Conservation (phyloP, 2,888 invertebrate species). For the Cyclophora punctaria region DNA sequence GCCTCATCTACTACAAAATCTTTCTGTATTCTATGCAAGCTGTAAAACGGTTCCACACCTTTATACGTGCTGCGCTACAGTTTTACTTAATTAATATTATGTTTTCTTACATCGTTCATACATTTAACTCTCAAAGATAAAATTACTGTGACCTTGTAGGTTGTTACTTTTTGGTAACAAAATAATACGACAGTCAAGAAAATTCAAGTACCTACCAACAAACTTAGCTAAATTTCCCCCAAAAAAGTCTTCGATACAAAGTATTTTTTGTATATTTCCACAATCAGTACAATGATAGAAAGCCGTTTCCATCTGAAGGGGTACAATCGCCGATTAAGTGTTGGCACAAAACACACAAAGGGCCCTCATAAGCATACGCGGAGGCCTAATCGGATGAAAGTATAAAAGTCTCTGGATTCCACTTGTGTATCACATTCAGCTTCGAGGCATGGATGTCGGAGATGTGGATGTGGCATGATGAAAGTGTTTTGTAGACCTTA, state of each 20-base stretch:
- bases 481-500: too few relatives aligned
- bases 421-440: constrained; percentile 31
- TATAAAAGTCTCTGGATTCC: constrained; percentile 52
- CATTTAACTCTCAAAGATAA: too few relatives aligned
- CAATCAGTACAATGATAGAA: constrained; percentile 3
- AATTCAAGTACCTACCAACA: not conserved
- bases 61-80: too few relatives aligned
- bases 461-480: not conserved
- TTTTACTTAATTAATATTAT: too few relatives aligned
- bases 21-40: too few relatives aligned
- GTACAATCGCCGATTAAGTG: constrained; percentile 51
- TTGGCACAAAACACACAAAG: constrained; percentile 55
- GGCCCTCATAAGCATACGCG: constrained; percentile 61
- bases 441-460: constrained; percentile 17
- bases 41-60: too few relatives aligned
- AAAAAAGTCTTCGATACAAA: not conserved
- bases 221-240: not conserved
- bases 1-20: too few relatives aligned
- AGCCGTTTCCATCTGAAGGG: constrained; percentile 36
- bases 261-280: constrained; percentile 4
- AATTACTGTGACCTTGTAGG: too few relatives aligned
- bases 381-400: constrained; percentile 65
- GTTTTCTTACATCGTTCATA: too few relatives aligned
- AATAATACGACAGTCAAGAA: too few relatives aligned
- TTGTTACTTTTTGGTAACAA: too few relatives aligned